Percentiles rank a stretch among this genome's conserved stretches.
phyloP scores from a whole-genome alignment of 2,888 invertebrate species.

The Osedax frankpressi region DNA sequence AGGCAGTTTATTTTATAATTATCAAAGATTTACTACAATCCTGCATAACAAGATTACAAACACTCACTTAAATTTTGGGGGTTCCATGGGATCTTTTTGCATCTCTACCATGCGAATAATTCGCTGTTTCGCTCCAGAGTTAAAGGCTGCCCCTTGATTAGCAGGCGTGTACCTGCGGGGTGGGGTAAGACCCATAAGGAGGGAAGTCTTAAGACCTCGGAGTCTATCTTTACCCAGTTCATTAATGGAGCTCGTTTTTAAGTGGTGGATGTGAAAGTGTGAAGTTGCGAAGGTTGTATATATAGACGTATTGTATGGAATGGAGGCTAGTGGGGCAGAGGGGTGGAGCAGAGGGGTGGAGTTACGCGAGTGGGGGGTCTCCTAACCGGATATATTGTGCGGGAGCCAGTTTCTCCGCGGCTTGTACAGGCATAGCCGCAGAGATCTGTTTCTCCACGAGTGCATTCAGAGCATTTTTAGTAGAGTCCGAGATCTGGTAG shows the following conservation, averaged over 20 bases:
- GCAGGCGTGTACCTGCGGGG: slow-evolving; percentile 70
- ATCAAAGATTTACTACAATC: background rate
- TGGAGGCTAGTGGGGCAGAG: too few relatives aligned
- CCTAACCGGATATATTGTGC: slow-evolving; percentile 78
- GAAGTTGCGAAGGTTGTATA: too few relatives aligned
- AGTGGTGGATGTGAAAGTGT: too few relatives aligned
- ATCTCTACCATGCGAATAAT: slow-evolving; percentile 89
- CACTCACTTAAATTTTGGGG: slow-evolving; percentile 70
- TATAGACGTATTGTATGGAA: too few relatives aligned
- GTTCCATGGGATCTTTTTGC: slow-evolving; percentile 94
- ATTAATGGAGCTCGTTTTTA: too few relatives aligned
- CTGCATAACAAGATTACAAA: background rate
- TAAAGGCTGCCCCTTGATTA: slow-evolving; percentile 82
- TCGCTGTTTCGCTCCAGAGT: slow-evolving; percentile 91
- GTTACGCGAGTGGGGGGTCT: background rate
- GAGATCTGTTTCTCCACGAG: slow-evolving; percentile 67
- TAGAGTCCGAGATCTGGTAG: slow-evolving; percentile 42
- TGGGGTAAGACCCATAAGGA: background rate
- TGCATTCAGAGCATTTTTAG: slow-evolving; percentile 72
- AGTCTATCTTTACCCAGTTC: too few relatives aligned
- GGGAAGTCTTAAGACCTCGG: background rate
- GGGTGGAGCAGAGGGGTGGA: too few relatives aligned
- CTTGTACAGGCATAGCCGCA: slow-evolving; percentile 88
- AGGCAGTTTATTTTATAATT: slow-evolving; percentile 3
- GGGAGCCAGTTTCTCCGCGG: slow-evolving; percentile 79